phyloP scores from a whole-genome alignment of 2,113 vertebrate species.

The Podarcis raffonei region DNA sequence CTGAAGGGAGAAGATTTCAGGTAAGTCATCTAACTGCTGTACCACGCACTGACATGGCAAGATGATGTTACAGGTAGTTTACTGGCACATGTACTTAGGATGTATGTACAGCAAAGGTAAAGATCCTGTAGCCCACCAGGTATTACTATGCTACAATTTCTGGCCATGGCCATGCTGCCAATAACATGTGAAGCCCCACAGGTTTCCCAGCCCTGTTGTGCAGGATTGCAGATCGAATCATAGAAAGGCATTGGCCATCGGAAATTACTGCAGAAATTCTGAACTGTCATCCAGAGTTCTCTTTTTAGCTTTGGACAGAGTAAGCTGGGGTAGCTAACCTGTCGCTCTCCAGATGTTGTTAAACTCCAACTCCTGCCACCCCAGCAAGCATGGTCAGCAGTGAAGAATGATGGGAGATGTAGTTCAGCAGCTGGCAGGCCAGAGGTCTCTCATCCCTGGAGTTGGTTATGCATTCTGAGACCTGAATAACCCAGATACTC shows the following conservation, averaged over 20 bases:
- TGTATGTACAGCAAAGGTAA: neutral
- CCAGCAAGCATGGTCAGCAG: too few species aligned
- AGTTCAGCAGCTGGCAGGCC: too few species aligned
- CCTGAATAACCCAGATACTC: neutral
- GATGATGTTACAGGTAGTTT: neutral
- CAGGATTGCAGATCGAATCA: too few species aligned
- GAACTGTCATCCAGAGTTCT: neutral
- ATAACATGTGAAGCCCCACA: neutral
- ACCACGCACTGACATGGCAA: neutral
- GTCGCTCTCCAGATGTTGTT: too few species aligned
- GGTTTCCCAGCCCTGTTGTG: too few species aligned
- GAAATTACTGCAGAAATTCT: neutral
- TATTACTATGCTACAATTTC: neutral
- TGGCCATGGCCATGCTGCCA: neutral
- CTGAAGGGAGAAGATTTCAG: conserved; percentile 19
- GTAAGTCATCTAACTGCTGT: neutral
- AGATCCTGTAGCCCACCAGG: neutral
- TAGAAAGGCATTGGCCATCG: too few species aligned
- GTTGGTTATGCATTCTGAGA: neutral
- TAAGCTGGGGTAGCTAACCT: neutral
- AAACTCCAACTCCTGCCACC: too few species aligned
- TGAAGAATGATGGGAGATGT: too few species aligned
- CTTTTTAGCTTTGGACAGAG: neutral
- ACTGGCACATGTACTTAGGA: neutral
- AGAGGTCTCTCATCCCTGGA: too few species aligned